A percentile compares a stretch with the other conserved stretches of the same genome.
These are phyloP conservation scores for Brachymystax lenok DNA, from an alignment of 2,797 vertebrate genomes.

Conservation along the genomic window DNA sequence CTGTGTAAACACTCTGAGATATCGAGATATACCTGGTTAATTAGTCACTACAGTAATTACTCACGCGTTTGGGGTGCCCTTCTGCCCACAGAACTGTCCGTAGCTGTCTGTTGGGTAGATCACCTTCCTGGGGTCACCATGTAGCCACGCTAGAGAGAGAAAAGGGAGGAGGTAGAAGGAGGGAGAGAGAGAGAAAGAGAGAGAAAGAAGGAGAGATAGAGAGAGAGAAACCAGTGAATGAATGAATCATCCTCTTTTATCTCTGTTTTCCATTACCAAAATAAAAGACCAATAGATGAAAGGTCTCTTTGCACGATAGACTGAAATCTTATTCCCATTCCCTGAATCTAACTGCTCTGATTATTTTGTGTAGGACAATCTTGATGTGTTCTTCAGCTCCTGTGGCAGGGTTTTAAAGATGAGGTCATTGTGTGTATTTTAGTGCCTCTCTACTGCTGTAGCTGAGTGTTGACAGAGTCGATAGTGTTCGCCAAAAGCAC, in stretches of 20 bases:
- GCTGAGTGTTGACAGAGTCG: too few species aligned
- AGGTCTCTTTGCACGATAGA: too few species aligned
- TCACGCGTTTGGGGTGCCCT: conserved; percentile 83
- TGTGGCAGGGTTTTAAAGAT: too few species aligned
- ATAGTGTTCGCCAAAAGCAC: too few species aligned
- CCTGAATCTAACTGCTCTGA: too few species aligned
- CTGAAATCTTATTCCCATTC: too few species aligned
- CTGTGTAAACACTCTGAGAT: not conserved
- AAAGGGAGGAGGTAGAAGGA: conserved; percentile 31
- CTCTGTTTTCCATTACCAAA: not conserved
- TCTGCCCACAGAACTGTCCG: conserved; percentile 90
- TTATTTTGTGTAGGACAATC: too few species aligned
- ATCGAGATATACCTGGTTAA: not conserved
- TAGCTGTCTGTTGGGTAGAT: conserved; percentile 87
- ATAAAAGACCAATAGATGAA: conserved; percentile 2
- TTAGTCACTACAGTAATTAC: not conserved
- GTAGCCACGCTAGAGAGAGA: conserved; percentile 81
- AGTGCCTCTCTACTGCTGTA: too few species aligned
- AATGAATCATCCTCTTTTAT: not conserved
- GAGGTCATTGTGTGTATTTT: too few species aligned
- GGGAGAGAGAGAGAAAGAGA: conserved; percentile 6
- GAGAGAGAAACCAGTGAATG: not conserved
- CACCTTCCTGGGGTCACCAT: conserved; percentile 88
- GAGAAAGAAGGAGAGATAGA: not conserved
- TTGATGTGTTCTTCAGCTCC: too few species aligned